A percentile compares a stretch with the other conserved stretches of the same genome.
These are phyloP conservation scores for Fregata magnificens DNA, from an alignment of 2,113 vertebrate species.

Conservation along the genomic window DNA sequence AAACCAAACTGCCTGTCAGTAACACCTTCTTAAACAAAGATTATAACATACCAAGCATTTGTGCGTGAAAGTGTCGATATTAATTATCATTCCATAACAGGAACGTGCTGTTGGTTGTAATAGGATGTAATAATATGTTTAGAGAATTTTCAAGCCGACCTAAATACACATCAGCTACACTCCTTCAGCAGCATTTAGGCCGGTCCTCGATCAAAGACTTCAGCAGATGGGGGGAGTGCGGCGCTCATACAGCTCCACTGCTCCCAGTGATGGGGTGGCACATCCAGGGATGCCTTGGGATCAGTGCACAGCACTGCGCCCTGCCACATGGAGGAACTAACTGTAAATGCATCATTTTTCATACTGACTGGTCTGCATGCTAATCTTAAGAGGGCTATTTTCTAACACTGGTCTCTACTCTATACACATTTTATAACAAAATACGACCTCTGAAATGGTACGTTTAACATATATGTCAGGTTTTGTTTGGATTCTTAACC, in stretches of 20 bases:
- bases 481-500: not conserved
- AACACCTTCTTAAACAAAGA: conserved; percentile 1
- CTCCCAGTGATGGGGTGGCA: not conserved
- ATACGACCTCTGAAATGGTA: not conserved
- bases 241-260: rapidly evolving
- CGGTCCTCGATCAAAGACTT: not conserved
- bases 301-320: not conserved
- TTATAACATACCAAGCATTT: not conserved
- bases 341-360: rapidly evolving
- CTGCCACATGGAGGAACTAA: not conserved
- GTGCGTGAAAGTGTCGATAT: not conserved
- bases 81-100: not conserved
- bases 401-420: not conserved
- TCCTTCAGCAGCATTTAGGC: not conserved
- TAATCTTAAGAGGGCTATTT: not conserved
- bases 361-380: rapidly evolving
- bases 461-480: not conserved
- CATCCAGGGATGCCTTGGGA: not conserved
- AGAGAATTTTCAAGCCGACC: not conserved
- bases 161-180: not conserved
- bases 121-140: not conserved
- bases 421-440: not conserved
- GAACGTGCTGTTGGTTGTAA: not conserved
- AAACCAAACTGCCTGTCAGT: not conserved
- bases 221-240: not conserved